A percentile compares a stretch with the other conserved stretches of the same genome.
Evolutionary conservation across 1,140 invertebrate genomes (phyloP).

Genomic region (Campoletis sonorensis): DNA sequence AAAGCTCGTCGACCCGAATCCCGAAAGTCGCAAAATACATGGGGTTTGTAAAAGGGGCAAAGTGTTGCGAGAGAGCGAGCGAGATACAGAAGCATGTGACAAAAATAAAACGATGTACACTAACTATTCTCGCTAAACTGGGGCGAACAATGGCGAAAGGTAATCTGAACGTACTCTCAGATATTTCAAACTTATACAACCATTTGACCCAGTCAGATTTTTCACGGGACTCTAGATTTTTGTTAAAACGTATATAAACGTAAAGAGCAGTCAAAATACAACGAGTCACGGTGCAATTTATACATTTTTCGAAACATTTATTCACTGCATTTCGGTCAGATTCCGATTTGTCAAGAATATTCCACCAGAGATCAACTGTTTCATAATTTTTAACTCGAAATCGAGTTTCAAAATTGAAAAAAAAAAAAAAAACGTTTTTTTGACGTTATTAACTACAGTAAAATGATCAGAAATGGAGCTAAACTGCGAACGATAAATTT

Average conservation of each 20-base stretch:
- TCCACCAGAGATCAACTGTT: too few species aligned
- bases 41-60: background rate
- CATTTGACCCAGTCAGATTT: background rate
- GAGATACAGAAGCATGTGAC: background rate
- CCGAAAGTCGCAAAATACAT: conserved; percentile 30
- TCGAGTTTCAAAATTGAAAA: too few species aligned
- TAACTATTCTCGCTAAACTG: background rate
- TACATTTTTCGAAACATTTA: background rate
- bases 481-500: too few species aligned
- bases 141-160: background rate
- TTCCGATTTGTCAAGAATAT: too few species aligned
- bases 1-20: conserved; percentile 42
- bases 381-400: too few species aligned
- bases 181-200: background rate
- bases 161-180: background rate
- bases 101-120: conserved; percentile 4
- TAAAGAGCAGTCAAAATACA: too few species aligned
- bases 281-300: background rate
- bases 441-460: too few species aligned
- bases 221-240: background rate
- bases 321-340: background rate
- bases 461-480: too few species aligned
- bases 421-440: too few species aligned
- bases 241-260: too few species aligned
- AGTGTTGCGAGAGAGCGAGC: background rate